These are phyloP conservation scores for Rhingia campestris DNA, from an alignment of 2,888 invertebrate species.

Conservation along the genomic window DNA sequence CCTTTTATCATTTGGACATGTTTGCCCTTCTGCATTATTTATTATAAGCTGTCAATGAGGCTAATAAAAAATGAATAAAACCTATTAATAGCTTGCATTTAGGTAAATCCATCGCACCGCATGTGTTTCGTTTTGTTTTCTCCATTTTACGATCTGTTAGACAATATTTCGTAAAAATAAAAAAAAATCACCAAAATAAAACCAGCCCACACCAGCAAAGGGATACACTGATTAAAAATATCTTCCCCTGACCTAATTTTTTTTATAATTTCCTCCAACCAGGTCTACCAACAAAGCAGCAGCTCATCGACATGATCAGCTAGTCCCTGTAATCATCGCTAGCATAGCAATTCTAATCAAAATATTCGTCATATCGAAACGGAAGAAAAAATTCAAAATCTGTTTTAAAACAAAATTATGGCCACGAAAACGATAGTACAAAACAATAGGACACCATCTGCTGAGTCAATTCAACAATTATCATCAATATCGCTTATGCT, in stretches of 20 bases:
- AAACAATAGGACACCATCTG: constrained; percentile 62
- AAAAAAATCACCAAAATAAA: constrained; percentile 11
- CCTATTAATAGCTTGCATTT: neutral
- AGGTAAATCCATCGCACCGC: neutral
- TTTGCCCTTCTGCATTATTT: constrained; percentile 27
- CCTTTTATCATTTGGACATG: neutral
- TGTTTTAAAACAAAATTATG: constrained; percentile 55
- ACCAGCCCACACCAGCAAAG: constrained; percentile 45
- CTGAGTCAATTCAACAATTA: constrained; percentile 75
- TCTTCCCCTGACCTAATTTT: neutral
- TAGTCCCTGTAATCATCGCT: constrained; percentile 7
- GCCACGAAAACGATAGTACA: constrained; percentile 72
- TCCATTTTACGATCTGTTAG: neutral
- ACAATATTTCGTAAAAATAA: neutral
- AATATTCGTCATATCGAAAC: constrained; percentile 66
- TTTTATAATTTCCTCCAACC: constrained; percentile 18
- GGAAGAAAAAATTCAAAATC: constrained; percentile 42
- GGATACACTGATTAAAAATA: constrained; percentile 1
- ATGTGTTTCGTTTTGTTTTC: neutral
- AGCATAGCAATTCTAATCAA: constrained; percentile 62
- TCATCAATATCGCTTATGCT: constrained; percentile 81
- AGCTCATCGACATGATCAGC: constrained; percentile 27
- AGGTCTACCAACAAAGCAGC: constrained; percentile 35
- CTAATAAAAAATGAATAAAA: constrained; percentile 15
- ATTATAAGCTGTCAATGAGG: constrained; percentile 12